Evolutionary conservation across 2,113 vertebrate species (phyloP), one percentile per base, ranked within the genome.

Genomic region (Caracal caracal): DNA sequence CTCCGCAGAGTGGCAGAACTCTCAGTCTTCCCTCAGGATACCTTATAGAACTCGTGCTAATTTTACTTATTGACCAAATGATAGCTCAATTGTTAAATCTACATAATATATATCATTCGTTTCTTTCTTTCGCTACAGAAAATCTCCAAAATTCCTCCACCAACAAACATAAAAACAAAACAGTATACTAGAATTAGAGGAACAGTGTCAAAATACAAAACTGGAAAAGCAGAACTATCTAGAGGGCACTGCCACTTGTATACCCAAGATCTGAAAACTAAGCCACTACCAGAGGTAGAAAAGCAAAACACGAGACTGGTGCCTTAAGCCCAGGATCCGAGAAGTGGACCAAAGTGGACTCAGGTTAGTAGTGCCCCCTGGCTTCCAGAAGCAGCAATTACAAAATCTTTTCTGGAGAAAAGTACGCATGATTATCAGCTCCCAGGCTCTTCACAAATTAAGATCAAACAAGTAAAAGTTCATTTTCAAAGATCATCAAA

Each of bases 291-390:
- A 73, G 26, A 17, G 6, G 33, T 49, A 71, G 49, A 81, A 82
- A 92, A 37, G 11, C 16, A 56, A 17, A 76, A 82, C 17, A 0
- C 1, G 2, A 51, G 33, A 30, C 28, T 89, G 7, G n/a, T 33
- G 19, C 8, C 0, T 40, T 53, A 63, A 65, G 10, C 0, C 17
- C 70, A 61, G 51, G 56, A 43, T 24, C 10, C 66, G 51, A 37
- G 83, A 56, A 26, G 56, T 15, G 2, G 7, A 53, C 49, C 56
- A 26, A 88, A 51, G 20, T 22, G 26, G 89, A 88, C 47, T 68
- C 78, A 80, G 40, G 33, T 93, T 93, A 90, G 82, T 76, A 79
- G 96, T 53, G 79, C 85, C 93, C 88, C 93, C 93, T 97, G 53
- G 82, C 89, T 43, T 59, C 49, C 35, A 53, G 85, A 15, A 75